Conservation (phyloP, 2,797 vertebrate genomes). For the Prionace glauca region DNA sequence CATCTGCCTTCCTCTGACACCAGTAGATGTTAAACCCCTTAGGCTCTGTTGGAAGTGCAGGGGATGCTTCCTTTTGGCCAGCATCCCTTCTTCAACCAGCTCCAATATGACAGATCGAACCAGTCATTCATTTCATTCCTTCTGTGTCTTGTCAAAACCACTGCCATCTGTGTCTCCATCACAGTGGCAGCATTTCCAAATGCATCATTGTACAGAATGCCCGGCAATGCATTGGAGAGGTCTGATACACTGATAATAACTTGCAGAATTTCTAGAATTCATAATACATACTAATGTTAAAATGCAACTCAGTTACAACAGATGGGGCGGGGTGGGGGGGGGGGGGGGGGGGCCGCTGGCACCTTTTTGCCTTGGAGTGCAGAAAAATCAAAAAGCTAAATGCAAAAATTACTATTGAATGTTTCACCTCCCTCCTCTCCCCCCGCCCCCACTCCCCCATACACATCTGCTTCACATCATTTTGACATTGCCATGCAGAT, state of each 20-base stretch:
- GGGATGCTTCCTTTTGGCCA: neutral
- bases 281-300: neutral
- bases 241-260: neutral
- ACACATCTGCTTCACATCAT: neutral
- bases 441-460: neutral
- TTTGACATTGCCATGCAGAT: conserved; percentile 6
- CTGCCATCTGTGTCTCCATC: neutral
- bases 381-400: neutral
- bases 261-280: neutral
- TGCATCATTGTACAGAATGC: neutral
- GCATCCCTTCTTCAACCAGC: neutral
- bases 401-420: neutral
- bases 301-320: neutral
- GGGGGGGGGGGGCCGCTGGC: too few species aligned
- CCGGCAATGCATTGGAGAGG: neutral
- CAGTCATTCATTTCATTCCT: neutral
- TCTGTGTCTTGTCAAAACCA: neutral
- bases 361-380: neutral
- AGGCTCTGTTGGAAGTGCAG: neutral
- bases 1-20: neutral
- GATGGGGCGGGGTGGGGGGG: too few species aligned
- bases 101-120: neutral
- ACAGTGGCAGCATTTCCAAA: neutral
- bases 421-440: neutral
- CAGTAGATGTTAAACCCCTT: neutral